These are phyloP conservation scores for Asbolus verrucosus DNA, from an alignment of 1,140 invertebrate species.

Conservation along the genomic window DNA sequence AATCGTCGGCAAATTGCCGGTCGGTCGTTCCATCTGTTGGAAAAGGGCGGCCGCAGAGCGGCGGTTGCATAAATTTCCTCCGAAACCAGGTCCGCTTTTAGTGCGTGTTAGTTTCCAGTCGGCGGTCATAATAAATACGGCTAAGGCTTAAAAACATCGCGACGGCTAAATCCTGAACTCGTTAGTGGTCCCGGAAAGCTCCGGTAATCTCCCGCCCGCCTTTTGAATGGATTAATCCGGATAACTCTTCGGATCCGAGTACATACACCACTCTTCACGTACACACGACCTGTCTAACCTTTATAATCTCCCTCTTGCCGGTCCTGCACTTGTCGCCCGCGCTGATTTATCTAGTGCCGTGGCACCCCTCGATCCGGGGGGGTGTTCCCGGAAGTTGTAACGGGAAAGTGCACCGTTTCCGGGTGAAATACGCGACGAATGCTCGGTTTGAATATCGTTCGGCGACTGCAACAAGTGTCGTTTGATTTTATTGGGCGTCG, in stretches of 20 bases:
- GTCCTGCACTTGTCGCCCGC: not conserved
- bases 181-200: constrained; percentile 28
- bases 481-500: constrained; percentile 30
- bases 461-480: constrained; percentile 31
- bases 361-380: too few relatives aligned
- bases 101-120: constrained; percentile 26
- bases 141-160: constrained; percentile 30
- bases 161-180: constrained; percentile 33
- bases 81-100: constrained; percentile 23
- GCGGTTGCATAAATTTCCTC: constrained; percentile 34
- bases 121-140: constrained; percentile 29
- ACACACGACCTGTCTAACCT: constrained; percentile 9
- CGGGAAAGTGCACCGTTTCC: constrained; percentile 16
- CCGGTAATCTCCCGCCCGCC: constrained; percentile 20
- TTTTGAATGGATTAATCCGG: constrained; percentile 38
- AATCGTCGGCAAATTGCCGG: too few relatives aligned
- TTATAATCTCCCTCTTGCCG: not conserved
- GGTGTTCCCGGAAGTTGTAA: not conserved
- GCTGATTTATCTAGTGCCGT: not conserved
- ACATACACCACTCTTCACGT: constrained; percentile 30
- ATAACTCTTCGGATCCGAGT: constrained; percentile 23
- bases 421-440: constrained; percentile 1
- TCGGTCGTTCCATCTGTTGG: too few relatives aligned
- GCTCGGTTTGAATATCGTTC: constrained; percentile 20
- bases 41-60: constrained; percentile 30